These are phyloP conservation scores for Dilophus febrilis DNA, from an alignment of 2,888 invertebrate genomes.

Conservation along the genomic window DNA sequence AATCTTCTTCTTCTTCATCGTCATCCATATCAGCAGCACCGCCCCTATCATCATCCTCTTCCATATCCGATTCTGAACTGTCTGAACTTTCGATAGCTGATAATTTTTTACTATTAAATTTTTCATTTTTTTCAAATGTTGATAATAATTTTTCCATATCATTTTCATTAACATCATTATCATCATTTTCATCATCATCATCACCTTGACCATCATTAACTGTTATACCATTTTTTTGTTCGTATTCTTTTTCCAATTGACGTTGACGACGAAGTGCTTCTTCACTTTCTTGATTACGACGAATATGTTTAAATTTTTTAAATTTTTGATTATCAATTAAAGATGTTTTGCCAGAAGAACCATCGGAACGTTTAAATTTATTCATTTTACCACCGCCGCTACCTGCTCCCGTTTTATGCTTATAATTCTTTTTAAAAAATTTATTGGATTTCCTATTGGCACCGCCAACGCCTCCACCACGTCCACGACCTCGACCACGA, in stretches of 20 bases:
- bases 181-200: constrained; percentile 28
- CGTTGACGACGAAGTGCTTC: constrained; percentile 16
- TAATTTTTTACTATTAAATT: constrained; percentile 10
- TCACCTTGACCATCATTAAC: constrained; percentile 4
- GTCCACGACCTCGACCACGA: too few species aligned
- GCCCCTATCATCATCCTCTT: constrained; percentile 2
- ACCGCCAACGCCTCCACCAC: too few species aligned
- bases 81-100: constrained; percentile 25
- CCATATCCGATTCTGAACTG: constrained; percentile 9
- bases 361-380: not conserved
- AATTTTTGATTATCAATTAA: constrained; percentile 2
- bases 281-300: constrained; percentile 22
- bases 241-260: constrained; percentile 13
- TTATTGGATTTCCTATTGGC: not conserved
- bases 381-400: not conserved
- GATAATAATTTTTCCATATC: constrained; percentile 35
- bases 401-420: not conserved
- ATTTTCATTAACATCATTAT: constrained; percentile 36
- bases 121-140: constrained; percentile 25
- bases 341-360: not conserved
- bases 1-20: not conserved
- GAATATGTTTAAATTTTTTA: constrained; percentile 20
- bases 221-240: constrained; percentile 6
- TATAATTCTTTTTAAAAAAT: not conserved
- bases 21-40: not conserved